Evolutionary conservation across 2,113 vertebrate genomes (phyloP), one percentile per base, ranked within the genome.

Genomic region (Lasiurus borealis): DNA sequence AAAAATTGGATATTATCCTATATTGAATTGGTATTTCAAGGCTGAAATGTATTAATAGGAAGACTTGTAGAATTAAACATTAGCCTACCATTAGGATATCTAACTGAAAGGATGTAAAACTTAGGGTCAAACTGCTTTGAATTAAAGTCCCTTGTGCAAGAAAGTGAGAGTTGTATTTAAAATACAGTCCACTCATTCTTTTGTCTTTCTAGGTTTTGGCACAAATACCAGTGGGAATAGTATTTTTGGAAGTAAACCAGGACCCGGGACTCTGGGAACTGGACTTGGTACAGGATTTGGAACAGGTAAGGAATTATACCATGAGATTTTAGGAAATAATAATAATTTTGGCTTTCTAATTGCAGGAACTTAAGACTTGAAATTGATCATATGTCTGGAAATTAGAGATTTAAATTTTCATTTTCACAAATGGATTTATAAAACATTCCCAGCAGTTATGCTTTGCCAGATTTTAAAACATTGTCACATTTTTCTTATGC

Each of bases 181-280:
- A 92, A 29, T 96, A 89, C 14, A 94, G 59, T 1, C 6, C 21
- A 36, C 59, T 98, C 0, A 82, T 87, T 44, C 0, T 97, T 97
- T 88, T 98, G n/a, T 96, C 25, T 40, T 78, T 93, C 29, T 86
- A 99, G 99, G 99, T 62, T 99, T 99, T 72, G 99, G 99, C 50
- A 96, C 98, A 44, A 99, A 98, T 97, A 97, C 98, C 2, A 98
- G 98, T 40, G 99, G 97, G 19, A 99, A 97, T 46, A 98, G 99
- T 97, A 98, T 99, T 91, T 99, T 99, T 98, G 99, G 99, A 81
- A 99, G 98, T 94, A 99, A 99, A 76, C 95, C 99, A 14, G 98
- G 99, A 0, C 93, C 99, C 0, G 99, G 99, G 31, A 98, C 98
- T 9, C 98, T 99, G 52, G 99, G 99, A 44, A 97, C 99, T 0